Conservation (phyloP, 2,797 vertebrate genomes). For the Falco naumanni region DNA sequence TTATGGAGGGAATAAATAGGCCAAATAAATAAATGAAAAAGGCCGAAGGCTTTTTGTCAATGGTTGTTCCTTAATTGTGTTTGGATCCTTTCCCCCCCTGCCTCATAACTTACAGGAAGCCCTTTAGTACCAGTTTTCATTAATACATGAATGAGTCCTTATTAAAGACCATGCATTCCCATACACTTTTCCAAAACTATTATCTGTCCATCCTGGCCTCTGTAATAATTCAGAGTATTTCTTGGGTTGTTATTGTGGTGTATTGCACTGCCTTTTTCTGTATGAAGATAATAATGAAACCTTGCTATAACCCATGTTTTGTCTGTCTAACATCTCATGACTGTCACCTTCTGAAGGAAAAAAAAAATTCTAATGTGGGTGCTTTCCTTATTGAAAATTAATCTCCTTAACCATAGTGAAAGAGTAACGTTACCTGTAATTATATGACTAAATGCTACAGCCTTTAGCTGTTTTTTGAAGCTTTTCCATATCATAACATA, state of each 20-base stretch:
- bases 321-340: neutral
- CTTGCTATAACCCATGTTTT: neutral
- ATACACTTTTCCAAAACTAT: no score
- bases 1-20: neutral
- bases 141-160: neutral
- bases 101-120: neutral
- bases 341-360: neutral
- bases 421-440: neutral
- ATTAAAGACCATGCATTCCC: no score
- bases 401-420: neutral
- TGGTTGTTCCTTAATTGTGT: neutral
- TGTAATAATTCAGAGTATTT: neutral
- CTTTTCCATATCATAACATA: neutral
- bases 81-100: neutral
- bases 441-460: neutral
- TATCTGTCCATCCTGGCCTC: neutral
- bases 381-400: slow-evolving; percentile 1
- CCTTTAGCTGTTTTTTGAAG: neutral
- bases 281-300: neutral
- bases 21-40: slow-evolving; percentile 36
- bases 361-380: neutral
- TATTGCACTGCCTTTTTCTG: neutral
- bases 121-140: neutral
- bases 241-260: neutral
- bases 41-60: neutral